A percentile compares a stretch with the other conserved stretches of the same genome.
Conservation (phyloP, 2,888 invertebrate species). For the Agrochola circellaris region DNA sequence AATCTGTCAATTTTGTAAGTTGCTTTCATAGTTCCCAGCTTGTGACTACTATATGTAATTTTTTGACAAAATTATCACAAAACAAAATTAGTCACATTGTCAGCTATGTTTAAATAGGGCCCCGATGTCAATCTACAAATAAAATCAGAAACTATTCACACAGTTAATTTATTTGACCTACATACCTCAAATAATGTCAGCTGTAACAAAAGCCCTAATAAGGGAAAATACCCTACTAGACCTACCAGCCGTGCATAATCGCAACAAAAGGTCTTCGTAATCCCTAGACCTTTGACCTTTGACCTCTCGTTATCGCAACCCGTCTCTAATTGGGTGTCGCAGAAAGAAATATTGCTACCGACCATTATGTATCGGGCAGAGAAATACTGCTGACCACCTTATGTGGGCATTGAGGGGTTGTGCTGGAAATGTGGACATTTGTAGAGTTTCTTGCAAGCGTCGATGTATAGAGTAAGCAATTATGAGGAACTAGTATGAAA, state of each 20-base stretch:
- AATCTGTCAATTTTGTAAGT: no score
- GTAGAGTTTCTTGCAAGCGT: slow-evolving; percentile 11
- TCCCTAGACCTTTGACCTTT: slow-evolving; percentile 56
- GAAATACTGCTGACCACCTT: slow-evolving; percentile 59
- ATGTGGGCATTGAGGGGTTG: slow-evolving; percentile 16
- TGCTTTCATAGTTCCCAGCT: no score
- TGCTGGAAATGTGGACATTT: slow-evolving; percentile 19
- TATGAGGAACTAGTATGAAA: slow-evolving; percentile 14
- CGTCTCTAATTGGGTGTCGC: slow-evolving; percentile 68
- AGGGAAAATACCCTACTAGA: slow-evolving; percentile 4
- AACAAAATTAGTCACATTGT: no score
- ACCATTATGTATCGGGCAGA: slow-evolving; percentile 58
- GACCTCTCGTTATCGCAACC: slow-evolving; percentile 73
- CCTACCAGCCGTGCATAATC: slow-evolving; percentile 38
- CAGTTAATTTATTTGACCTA: not conserved
- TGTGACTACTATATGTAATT: no score
- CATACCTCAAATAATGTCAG: slow-evolving; percentile 18
- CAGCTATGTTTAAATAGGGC: no score
- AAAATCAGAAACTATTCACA: not conserved
- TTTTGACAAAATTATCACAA: no score
- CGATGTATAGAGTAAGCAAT: slow-evolving; percentile 17
- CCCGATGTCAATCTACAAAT: not conserved
- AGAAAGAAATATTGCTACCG: slow-evolving; percentile 66
- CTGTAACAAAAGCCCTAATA: slow-evolving; percentile 17
- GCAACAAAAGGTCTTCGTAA: slow-evolving; percentile 62